Conservation (phyloP, 2,113 vertebrate genomes). For the Hyla sarda region DNA sequence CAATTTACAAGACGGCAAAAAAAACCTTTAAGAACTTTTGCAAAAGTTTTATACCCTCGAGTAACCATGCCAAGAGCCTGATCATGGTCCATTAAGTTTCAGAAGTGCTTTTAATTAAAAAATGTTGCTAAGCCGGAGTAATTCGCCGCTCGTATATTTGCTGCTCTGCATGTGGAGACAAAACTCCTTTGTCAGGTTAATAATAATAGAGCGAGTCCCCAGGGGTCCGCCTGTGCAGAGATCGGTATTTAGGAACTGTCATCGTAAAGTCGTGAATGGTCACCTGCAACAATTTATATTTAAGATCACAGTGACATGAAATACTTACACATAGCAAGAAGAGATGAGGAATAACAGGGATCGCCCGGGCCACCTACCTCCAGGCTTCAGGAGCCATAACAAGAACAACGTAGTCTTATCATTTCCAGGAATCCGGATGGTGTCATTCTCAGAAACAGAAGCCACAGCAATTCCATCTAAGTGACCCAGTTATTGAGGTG, state of each 20-base stretch:
- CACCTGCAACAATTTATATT: not conserved
- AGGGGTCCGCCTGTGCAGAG: not conserved
- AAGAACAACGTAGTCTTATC: too few relatives aligned
- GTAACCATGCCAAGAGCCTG: conserved; percentile 56
- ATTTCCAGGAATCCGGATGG: too few relatives aligned
- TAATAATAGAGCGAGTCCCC: conserved; percentile 52
- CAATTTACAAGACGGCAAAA: not conserved
- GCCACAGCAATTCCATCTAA: too few relatives aligned
- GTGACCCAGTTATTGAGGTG: too few relatives aligned
- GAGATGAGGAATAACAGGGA: not conserved
- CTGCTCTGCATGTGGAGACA: conserved; percentile 36
- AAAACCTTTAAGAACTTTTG: conserved; percentile 17
- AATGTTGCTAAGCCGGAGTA: conserved; percentile 60
- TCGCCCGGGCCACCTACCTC: not conserved
- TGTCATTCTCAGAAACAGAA: too few relatives aligned
- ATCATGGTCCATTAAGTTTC: conserved; percentile 57
- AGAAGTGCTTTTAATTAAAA: conserved; percentile 66
- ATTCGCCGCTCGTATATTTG: conserved; percentile 45
- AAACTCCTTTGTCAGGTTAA: conserved; percentile 59
- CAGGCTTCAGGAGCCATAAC: too few relatives aligned
- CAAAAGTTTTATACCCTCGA: conserved; percentile 56
- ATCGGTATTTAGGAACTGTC: conserved; percentile 22
- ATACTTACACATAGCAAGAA: not conserved
- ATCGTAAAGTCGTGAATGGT: not conserved
- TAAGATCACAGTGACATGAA: not conserved